These are phyloP conservation scores for Xestia sexstrigata DNA, from an alignment of 2,888 invertebrate species.

Conservation along the genomic window DNA sequence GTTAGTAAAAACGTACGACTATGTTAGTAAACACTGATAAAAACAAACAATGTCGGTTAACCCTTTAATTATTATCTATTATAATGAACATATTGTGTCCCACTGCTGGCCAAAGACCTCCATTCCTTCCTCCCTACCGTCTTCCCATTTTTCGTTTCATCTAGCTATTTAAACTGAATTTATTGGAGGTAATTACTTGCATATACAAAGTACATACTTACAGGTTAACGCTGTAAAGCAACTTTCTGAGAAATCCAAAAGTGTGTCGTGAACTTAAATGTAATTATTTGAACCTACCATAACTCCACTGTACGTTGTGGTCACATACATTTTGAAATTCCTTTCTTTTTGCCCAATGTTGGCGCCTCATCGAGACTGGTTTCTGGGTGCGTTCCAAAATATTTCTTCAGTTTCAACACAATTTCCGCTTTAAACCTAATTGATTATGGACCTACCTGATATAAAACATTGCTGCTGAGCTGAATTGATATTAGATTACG, in stretches of 20 bases:
- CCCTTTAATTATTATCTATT: not conserved
- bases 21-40: too few species aligned
- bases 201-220: not conserved
- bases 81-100: not conserved
- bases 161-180: not conserved
- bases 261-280: not conserved
- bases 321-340: constrained; percentile 39
- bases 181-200: not conserved
- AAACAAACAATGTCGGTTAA: not conserved
- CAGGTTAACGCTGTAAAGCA: not conserved
- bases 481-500: not conserved
- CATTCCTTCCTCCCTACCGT: not conserved
- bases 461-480: not conserved
- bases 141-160: not conserved
- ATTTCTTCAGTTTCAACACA: constrained; percentile 37
- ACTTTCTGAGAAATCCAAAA: too few species aligned
- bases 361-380: constrained; percentile 33
- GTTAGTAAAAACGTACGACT: too few species aligned
- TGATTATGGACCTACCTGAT: not conserved
- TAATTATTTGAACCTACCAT: constrained; percentile 3
- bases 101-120: not conserved
- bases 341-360: constrained; percentile 41
- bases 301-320: constrained; percentile 23
- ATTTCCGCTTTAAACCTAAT: constrained; percentile 32
- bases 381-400: constrained; percentile 50